Evolutionary conservation across 2,113 vertebrate species (phyloP).

Genomic region (Physeter macrocephalus): DNA sequence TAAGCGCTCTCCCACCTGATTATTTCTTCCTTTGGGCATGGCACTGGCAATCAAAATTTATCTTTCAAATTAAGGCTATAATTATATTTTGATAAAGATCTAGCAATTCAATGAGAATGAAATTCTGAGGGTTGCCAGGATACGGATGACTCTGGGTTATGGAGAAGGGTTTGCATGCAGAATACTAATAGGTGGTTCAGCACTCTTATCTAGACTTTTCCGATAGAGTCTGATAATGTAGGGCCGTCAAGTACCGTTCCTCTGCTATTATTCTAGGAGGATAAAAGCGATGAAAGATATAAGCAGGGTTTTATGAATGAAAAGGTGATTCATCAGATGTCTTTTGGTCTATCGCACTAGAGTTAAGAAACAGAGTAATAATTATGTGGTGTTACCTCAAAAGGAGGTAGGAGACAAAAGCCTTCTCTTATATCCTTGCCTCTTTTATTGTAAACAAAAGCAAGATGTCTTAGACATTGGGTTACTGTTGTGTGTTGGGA

Average conservation of each 20-base stretch:
- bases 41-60: constrained; percentile 82
- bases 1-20: constrained; percentile 72
- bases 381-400: constrained; percentile 42
- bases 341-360: constrained; percentile 41
- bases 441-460: constrained; percentile 20
- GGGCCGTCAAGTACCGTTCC: constrained; percentile 80
- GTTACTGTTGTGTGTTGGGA: constrained; percentile 22
- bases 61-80: constrained; percentile 87
- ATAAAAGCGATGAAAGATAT: constrained; percentile 78
- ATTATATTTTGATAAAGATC: constrained; percentile 91
- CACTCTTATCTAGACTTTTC: constrained; percentile 83
- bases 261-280: constrained; percentile 77
- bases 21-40: constrained; percentile 76
- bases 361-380: constrained; percentile 50
- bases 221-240: constrained; percentile 79
- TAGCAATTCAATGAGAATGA: constrained; percentile 87
- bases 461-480: background rate
- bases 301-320: constrained; percentile 81
- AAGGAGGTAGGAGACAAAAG: constrained; percentile 39
- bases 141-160: constrained; percentile 89
- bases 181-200: constrained; percentile 87
- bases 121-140: constrained; percentile 91
- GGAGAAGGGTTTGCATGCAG: constrained; percentile 83
- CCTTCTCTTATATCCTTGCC: constrained; percentile 48
- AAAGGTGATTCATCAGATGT: constrained; percentile 72